A percentile compares a stretch with the other conserved stretches of the same genome.
These are phyloP conservation scores for Heterodera filipjevi DNA, from an alignment of 2,888 invertebrate genomes.

Conservation along the genomic window DNA sequence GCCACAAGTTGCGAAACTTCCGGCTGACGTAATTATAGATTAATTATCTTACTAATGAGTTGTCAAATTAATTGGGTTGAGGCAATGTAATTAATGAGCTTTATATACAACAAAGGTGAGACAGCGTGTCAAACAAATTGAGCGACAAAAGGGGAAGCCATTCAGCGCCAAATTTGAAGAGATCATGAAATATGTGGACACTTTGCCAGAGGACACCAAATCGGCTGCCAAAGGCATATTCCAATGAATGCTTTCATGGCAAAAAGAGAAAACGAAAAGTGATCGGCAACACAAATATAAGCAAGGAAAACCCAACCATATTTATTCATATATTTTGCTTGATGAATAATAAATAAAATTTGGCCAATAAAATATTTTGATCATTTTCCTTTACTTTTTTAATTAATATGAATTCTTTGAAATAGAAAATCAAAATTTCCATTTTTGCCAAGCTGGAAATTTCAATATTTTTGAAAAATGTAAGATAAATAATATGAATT, in stretches of 20 bases:
- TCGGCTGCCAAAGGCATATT: background rate
- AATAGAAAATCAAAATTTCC: too few species aligned
- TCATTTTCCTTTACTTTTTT: background rate
- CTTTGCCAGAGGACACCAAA: background rate
- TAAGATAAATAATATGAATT: too few species aligned
- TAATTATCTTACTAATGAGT: too few species aligned
- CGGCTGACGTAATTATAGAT: background rate
- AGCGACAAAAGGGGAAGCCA: background rate
- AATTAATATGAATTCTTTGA: too few species aligned
- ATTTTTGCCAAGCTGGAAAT: too few species aligned
- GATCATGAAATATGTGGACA: constrained; percentile 10
- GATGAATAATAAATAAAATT: background rate
- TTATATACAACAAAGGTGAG: background rate
- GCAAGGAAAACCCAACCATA: background rate
- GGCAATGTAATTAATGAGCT: background rate
- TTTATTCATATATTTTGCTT: too few species aligned
- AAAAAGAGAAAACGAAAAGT: background rate
- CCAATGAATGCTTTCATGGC: background rate
- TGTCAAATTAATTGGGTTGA: background rate
- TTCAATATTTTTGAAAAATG: too few species aligned
- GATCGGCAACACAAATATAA: background rate
- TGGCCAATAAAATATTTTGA: background rate
- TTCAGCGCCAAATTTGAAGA: background rate
- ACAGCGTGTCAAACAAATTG: background rate
- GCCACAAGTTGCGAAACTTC: background rate